Evolutionary conservation across 2,113 vertebrate species (phyloP), one percentile per base, ranked within the genome.

Genomic region (Butorides virescens): DNA sequence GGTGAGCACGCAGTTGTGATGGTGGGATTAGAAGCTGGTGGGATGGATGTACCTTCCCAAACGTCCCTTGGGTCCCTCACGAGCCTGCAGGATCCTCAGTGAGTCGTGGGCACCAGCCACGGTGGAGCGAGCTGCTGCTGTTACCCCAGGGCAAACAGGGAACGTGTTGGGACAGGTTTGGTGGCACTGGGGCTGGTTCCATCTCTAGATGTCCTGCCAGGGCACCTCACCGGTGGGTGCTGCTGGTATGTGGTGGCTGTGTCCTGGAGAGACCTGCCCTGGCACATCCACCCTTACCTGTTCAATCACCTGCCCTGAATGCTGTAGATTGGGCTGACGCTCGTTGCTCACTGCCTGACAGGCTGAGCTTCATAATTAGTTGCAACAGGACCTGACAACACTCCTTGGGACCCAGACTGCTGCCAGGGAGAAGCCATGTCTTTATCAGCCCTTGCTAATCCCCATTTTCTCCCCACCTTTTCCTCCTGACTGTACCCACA

Each of bases 321-420:
- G 47, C 42, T 84, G 84, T 50, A 37, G 68, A 4, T 47, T 3
- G 4, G 34, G 74, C 61, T 67, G 47, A 21, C 44, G 23, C 27
- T 76, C 0, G 0, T 47, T 49, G 47, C 36, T 47, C 26, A 1
- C 58, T 50, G 13, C 19, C 25, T 15, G 22, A 19, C 1, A 2
- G 62, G 32, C 37, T 70, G 56, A 58, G 47, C 49, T 91, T 66
- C 3, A 2, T 79, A 58, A 47, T 62, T 49, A 86, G 11, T 47
- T 67, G 15, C 73, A 71, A 18, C 22, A 47, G 30, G 36, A 65
- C 20, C n/a, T 71, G 55, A 12, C 70, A 71, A 23, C 29, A 5
- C 11, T n/a, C 19, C 8, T 19, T 55, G 22, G 74, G 42, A 92
- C 42, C 59, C 27, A 21, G 36, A 63, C 61, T 6, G 39, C 61